Evolutionary conservation across 2,888 invertebrate genomes (phyloP).

Genomic region (Branchellion lobata): DNA sequence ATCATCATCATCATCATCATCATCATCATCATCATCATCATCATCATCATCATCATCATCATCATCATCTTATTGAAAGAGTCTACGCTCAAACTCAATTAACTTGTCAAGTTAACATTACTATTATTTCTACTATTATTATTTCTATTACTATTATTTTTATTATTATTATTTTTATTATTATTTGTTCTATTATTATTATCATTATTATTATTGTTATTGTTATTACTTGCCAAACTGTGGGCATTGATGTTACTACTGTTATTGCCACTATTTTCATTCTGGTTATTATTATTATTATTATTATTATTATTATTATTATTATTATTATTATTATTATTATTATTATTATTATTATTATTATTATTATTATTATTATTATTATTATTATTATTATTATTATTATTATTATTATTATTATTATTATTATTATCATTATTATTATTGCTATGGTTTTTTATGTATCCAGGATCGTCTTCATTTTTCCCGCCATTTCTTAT

Average conservation of each 20-base stretch:
- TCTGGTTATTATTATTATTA: background rate
- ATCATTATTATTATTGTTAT: background rate
- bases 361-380: too few species aligned
- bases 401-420: too few species aligned
- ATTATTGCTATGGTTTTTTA: too few species aligned
- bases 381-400: too few species aligned
- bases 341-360: too few species aligned
- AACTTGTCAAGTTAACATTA: background rate
- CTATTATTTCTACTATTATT: background rate
- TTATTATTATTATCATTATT: too few species aligned
- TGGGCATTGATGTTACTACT: background rate
- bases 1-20: conserved; percentile 11
- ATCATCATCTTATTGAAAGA: too few species aligned
- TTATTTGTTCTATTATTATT: conserved; percentile 18
- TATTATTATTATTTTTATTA: too few species aligned
- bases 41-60: background rate
- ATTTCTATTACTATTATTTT: too few species aligned
- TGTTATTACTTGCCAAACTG: background rate
- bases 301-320: background rate
- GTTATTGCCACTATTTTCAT: background rate
- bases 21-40: background rate
- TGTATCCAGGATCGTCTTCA: too few species aligned
- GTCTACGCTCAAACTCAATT: too few species aligned
- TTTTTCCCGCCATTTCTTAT: too few species aligned
- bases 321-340: background rate